Evolutionary conservation across 2,113 vertebrate genomes (phyloP).

Genomic region (Coptodon rendalli): DNA sequence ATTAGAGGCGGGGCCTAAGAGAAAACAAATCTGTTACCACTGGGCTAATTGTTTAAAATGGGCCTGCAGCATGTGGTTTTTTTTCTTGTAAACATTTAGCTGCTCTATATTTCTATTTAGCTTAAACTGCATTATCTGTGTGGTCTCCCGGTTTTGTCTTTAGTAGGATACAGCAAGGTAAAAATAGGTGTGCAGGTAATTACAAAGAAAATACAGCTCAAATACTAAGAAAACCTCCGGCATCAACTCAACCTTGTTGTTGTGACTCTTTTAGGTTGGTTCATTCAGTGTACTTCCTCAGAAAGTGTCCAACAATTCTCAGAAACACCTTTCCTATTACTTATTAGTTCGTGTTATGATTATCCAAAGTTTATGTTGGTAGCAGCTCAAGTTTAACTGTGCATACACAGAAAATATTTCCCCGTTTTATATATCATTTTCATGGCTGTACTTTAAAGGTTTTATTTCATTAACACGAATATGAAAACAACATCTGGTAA

Average conservation of each 20-base stretch:
- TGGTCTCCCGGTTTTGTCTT: background rate
- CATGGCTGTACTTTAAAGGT: background rate
- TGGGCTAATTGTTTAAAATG: background rate
- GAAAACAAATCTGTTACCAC: background rate
- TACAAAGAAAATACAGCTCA: background rate
- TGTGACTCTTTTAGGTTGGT: background rate
- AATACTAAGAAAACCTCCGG: background rate
- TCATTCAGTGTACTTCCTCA: background rate
- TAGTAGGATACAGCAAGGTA: background rate
- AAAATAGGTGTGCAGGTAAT: background rate
- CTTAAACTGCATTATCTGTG: background rate
- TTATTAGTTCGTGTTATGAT: background rate
- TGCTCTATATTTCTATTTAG: background rate
- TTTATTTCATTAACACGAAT: background rate
- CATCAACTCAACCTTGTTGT: background rate
- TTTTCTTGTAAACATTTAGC: background rate
- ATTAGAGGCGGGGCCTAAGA: background rate
- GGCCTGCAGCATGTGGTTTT: background rate
- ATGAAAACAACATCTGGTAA: background rate
- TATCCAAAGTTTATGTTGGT: background rate
- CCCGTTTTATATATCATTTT: background rate
- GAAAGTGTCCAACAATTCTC: background rate
- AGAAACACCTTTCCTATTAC: background rate
- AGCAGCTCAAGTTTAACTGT: background rate
- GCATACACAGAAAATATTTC: background rate